phyloP scores from a whole-genome alignment of 2,797 vertebrate species.

The Alca torda region DNA sequence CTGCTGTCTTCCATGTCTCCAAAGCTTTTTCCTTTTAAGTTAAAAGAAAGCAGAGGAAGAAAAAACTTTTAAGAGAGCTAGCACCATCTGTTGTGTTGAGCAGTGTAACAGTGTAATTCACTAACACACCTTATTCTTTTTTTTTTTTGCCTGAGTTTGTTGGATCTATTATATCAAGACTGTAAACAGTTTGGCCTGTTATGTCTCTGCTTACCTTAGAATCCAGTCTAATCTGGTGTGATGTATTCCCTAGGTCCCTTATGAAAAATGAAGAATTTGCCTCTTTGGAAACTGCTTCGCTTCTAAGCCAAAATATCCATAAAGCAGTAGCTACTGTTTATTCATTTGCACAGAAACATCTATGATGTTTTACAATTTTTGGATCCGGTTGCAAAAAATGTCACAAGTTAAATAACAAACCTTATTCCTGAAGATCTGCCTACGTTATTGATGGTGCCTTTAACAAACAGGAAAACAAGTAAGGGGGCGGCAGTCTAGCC shows the following conservation, averaged over 20 bases:
- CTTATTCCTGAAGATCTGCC: neutral
- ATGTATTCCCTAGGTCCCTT: neutral
- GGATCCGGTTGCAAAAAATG: neutral
- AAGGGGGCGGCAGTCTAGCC: neutral
- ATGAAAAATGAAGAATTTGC: neutral
- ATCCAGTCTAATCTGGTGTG: neutral
- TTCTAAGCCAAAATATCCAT: slow-evolving; percentile 8
- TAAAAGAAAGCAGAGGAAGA: neutral
- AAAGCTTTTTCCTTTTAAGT: neutral
- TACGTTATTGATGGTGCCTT: neutral
- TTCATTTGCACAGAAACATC: neutral
- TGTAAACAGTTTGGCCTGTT: neutral
- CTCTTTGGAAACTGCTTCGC: neutral
- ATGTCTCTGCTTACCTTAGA: neutral
- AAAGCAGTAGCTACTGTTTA: neutral
- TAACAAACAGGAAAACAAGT: neutral
- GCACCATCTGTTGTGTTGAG: neutral
- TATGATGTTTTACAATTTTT: neutral
- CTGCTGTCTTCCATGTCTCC: neutral
- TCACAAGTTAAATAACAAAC: neutral
- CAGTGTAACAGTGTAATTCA: neutral
- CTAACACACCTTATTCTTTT: neutral
- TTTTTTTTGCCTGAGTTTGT: neutral
- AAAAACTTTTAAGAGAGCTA: neutral
- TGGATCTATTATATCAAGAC: neutral